Evolutionary conservation across 2,797 vertebrate genomes (phyloP).

Genomic region (Atherinosoma microstoma): DNA sequence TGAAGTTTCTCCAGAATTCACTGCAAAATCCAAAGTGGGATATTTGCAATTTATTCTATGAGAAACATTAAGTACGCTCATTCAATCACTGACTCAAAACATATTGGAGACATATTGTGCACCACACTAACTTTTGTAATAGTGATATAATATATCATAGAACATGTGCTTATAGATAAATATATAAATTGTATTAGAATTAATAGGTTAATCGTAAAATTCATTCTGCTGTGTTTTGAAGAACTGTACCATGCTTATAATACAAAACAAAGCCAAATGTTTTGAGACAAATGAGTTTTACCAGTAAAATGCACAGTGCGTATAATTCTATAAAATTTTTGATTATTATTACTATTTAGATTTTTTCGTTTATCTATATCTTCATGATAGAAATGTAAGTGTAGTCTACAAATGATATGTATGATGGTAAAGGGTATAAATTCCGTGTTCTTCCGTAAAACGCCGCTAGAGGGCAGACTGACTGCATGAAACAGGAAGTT

Average conservation of each 20-base stretch:
- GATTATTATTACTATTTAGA: neutral
- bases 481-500: conserved; percentile 9
- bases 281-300: neutral
- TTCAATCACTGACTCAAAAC: too few relatives aligned
- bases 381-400: neutral
- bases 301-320: neutral
- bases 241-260: too few relatives aligned
- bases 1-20: neutral
- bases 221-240: too few relatives aligned
- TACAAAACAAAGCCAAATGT: too few relatives aligned
- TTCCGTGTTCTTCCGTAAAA: neutral
- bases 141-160: neutral
- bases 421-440: neutral
- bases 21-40: neutral
- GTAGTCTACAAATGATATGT: too few relatives aligned
- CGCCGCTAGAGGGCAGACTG: conserved; percentile 14
- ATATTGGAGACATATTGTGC: neutral
- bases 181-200: too few relatives aligned
- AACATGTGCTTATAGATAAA: too few relatives aligned
- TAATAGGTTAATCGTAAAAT: too few relatives aligned
- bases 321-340: neutral
- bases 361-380: neutral
- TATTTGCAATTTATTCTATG: too few relatives aligned
- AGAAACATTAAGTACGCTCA: too few relatives aligned
- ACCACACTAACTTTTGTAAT: neutral